Evolutionary conservation across 2,888 invertebrate genomes (phyloP).

Genomic region (Celastrina argiolus): DNA sequence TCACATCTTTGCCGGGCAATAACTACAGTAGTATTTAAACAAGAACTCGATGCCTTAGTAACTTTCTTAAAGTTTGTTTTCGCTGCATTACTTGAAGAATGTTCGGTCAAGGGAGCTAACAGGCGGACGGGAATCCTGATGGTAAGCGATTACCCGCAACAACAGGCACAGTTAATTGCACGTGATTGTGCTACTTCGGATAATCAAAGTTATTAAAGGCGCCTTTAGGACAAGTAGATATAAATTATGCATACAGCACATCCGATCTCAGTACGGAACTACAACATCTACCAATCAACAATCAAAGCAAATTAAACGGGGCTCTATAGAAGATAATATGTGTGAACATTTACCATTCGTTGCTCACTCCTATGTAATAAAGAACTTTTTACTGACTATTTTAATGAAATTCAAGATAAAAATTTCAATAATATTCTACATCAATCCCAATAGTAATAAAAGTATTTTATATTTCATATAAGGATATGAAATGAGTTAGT

Average conservation of each 20-base stretch:
- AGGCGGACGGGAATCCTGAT: background rate
- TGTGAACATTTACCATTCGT: no score
- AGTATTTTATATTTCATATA: no score
- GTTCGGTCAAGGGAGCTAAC: background rate
- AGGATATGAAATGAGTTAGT: no score
- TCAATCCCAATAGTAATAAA: no score
- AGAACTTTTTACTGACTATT: no score
- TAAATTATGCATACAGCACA: conserved; percentile 8
- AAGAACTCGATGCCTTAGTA: background rate
- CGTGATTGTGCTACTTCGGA: background rate
- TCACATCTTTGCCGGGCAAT: background rate
- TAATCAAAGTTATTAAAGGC: conserved; percentile 2
- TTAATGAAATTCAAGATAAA: no score
- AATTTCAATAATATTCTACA: no score
- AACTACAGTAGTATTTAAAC: background rate
- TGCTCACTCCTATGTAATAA: no score
- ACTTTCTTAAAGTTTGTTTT: background rate
- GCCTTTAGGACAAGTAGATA: background rate
- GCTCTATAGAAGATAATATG: background rate
- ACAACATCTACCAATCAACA: background rate
- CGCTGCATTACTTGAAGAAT: background rate
- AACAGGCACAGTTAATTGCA: background rate
- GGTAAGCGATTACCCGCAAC: conserved; percentile 2
- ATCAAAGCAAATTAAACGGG: background rate
- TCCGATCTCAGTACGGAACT: background rate